Base-by-base conservation (phyloP, 2,113 vertebrate species). In the Clupea harengus region DNA sequence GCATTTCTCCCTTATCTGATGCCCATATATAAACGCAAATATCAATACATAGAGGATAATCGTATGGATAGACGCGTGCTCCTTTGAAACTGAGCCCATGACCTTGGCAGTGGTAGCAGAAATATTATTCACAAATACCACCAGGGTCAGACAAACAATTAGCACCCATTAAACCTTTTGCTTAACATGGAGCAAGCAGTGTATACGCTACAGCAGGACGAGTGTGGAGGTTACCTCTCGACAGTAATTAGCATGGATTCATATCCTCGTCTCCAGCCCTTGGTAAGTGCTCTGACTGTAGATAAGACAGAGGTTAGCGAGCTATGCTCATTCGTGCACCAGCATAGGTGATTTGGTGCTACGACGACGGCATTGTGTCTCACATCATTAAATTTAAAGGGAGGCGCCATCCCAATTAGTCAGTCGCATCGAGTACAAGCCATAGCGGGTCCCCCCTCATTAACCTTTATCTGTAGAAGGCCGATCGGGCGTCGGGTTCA, bases 391-490 rank as follows among this genome's bases (percentile, higher is more conserved):
- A 84, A 86, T 88, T 83, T 78, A 86, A 89, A 87, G 17, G 80
- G 85, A 86, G 87, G 47, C 84, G n/a, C 81, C 81, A 88, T 88
- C 87, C 87, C 86, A 91, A 89, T 90, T 92, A 92, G 87, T 84
- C 64, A 85, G 87, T 86, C 84, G 80, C 54, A 57, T 82, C 81
- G 81, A 84, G 67, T 85, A 88, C 54, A 82, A 89, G 87, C 83
- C 44, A 45, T 22, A 20, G 57, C 64, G 81, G 88, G 85, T 88
- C 87, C 86, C 84, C 82, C 81, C 88, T 90, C 88, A 88, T 92
- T 91, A 91, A 91, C 91, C 91, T 91, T 89, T 88, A 89, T 89
- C 87, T 83, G 84, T 82, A 60, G 87, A 44, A 83, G 84, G 75
- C 83, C 86, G 45, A 85, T 86, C 85, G 75, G 4, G 50, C 44